A percentile compares a stretch with the other conserved stretches of the same genome.
phyloP scores from a whole-genome alignment of 2,797 vertebrate genomes.

The Megalops cyprinoides region DNA sequence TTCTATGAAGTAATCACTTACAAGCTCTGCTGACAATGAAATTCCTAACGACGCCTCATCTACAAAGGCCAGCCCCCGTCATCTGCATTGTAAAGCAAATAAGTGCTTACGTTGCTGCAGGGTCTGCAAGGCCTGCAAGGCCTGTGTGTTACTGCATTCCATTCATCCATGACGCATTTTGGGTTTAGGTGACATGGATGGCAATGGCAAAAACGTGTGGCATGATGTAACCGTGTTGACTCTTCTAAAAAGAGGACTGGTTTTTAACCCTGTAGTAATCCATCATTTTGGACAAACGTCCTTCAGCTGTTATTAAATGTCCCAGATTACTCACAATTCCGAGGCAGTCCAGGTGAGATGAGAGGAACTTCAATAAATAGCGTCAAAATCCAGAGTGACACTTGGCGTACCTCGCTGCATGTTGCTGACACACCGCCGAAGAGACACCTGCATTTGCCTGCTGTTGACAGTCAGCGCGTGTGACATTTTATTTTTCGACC shows the following conservation, averaged over 20 bases:
- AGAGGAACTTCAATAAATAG: background rate
- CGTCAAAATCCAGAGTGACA: background rate
- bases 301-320: background rate
- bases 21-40: conserved; percentile 33
- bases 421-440: background rate
- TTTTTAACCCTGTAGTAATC: too few relatives aligned
- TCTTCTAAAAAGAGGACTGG: too few relatives aligned
- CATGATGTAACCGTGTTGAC: too few relatives aligned
- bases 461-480: background rate
- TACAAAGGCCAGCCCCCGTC: background rate
- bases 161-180: too few relatives aligned
- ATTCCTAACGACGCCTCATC: conserved; percentile 30
- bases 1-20: conserved; percentile 30
- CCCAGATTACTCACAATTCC: background rate
- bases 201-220: too few relatives aligned
- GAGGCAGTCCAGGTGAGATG: background rate
- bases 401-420: too few relatives aligned
- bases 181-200: too few relatives aligned
- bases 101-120: background rate
- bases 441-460: background rate
- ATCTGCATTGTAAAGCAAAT: background rate
- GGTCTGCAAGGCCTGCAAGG: background rate
- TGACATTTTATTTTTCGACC: conserved; percentile 22
- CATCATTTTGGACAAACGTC: background rate
- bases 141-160: background rate